phyloP scores from a whole-genome alignment of 2,113 vertebrate species.

The Cricetomys ansorgei region DNA sequence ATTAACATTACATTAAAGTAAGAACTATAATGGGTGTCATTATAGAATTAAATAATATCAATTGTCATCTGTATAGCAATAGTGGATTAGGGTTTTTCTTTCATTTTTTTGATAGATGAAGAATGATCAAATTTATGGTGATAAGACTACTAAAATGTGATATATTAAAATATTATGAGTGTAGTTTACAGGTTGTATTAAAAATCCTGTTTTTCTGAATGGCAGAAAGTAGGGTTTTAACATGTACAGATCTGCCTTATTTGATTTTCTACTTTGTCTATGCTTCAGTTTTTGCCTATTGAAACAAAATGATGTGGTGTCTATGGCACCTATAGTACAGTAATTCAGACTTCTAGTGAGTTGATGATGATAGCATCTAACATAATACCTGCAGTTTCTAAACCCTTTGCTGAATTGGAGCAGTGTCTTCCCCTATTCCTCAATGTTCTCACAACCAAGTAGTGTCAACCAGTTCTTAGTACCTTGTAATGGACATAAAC shows the following conservation, averaged over 20 bases:
- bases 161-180: conserved; percentile 10
- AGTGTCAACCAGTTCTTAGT: neutral
- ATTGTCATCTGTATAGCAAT: neutral
- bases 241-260: neutral
- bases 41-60: neutral
- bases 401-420: neutral
- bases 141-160: neutral
- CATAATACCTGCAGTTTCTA: neutral
- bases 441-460: accelerated
- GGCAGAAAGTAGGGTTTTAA: conserved; percentile 13
- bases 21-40: neutral
- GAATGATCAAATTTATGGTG: neutral
- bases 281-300: neutral
- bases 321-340: neutral
- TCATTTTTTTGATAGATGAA: neutral
- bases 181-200: neutral
- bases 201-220: neutral
- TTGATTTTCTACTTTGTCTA: neutral
- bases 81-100: neutral
- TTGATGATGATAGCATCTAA: neutral
- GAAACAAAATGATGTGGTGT: neutral
- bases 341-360: neutral
- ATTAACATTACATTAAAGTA: neutral
- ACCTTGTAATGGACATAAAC: neutral
- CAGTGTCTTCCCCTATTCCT: neutral